Conservation (phyloP, 2,888 invertebrate species). For the Nasonia oneida region DNA sequence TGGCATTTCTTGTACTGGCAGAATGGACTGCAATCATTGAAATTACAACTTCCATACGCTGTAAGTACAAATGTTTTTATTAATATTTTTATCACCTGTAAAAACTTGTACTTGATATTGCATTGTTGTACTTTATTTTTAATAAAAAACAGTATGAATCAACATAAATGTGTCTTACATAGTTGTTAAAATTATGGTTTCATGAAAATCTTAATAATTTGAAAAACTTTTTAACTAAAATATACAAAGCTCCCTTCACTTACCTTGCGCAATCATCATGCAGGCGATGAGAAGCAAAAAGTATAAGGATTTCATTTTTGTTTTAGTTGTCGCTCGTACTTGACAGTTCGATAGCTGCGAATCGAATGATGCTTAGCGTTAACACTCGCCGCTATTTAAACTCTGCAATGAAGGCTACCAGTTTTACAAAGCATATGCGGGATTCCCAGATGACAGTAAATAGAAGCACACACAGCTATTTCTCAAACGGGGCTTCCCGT, state of each 20-base stretch:
- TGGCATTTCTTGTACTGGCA: slow-evolving; percentile 13
- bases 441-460: background rate
- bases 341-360: background rate
- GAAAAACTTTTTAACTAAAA: background rate
- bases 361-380: background rate
- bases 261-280: slow-evolving; percentile 15
- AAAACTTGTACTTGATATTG: background rate
- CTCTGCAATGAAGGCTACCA: background rate
- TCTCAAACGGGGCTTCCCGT: background rate
- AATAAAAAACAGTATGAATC: background rate
- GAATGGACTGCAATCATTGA: slow-evolving; percentile 15
- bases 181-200: too few species aligned
- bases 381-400: background rate
- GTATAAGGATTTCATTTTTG: slow-evolving; percentile 21
- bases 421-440: background rate
- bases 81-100: background rate
- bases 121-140: too few species aligned
- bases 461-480: background rate
- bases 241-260: background rate
- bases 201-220: background rate
- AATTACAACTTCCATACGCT: background rate
- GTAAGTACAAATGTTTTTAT: background rate
- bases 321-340: background rate
- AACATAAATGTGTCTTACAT: background rate
- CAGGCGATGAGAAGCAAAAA: slow-evolving; percentile 1